Evolutionary conservation across 1,140 invertebrate species (phyloP).

Genomic region (Lepidotrigona ventralis): DNA sequence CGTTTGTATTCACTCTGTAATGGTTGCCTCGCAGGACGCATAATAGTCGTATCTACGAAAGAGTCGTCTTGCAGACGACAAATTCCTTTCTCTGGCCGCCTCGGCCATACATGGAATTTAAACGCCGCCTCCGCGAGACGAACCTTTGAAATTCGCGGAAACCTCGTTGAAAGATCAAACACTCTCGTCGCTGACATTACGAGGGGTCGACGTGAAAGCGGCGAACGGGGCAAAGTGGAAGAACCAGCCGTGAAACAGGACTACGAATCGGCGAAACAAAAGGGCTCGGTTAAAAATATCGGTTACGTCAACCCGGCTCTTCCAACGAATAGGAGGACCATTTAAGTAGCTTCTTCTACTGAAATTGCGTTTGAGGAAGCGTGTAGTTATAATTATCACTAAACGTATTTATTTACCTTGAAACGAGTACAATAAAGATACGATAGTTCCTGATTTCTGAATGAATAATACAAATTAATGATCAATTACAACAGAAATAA

Average conservation of each 20-base stretch:
- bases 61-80: constrained; percentile 53
- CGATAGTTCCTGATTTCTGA: neutral
- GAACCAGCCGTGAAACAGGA: constrained; percentile 27
- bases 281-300: constrained; percentile 64
- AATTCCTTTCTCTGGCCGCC: constrained; percentile 49
- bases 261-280: constrained; percentile 41
- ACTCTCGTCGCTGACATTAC: constrained; percentile 8
- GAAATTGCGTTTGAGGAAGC: too few species aligned
- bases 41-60: constrained; percentile 51
- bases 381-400: neutral
- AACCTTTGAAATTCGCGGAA: constrained; percentile 36
- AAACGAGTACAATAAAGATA: neutral
- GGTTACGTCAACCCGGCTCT: constrained; percentile 63
- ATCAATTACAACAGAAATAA: neutral
- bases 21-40: constrained; percentile 43
- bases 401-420: neutral
- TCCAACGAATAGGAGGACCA: constrained; percentile 5
- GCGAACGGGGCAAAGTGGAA: constrained; percentile 3
- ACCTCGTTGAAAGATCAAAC: constrained; percentile 24
- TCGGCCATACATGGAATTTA: constrained; percentile 45
- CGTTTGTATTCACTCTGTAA: constrained; percentile 57
- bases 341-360: constrained; percentile 24
- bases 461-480: neutral
- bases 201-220: constrained; percentile 11
- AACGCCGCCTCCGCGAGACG: constrained; percentile 29